A percentile compares a stretch with the other conserved stretches of the same genome.
phyloP scores from a whole-genome alignment of 2,888 invertebrate genomes.

The Phragmatobia fuliginosa region DNA sequence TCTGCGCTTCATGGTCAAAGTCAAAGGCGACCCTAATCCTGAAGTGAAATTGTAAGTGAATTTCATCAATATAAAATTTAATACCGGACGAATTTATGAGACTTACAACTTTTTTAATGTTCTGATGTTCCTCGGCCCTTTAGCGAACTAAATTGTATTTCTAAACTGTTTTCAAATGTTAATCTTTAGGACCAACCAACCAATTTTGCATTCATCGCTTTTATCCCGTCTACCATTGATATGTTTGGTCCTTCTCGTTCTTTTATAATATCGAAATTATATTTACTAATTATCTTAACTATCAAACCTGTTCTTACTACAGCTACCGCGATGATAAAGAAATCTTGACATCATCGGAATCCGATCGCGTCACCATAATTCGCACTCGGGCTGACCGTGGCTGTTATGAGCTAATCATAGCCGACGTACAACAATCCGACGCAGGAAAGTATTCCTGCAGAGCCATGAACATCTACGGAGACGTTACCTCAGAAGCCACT shows the following conservation, averaged over 20 bases:
- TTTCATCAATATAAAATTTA: background rate
- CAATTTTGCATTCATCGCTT: background rate
- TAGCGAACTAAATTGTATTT: too few species aligned
- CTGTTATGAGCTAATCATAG: constrained; percentile 95
- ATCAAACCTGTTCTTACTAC: constrained; percentile 14
- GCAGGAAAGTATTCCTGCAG: constrained; percentile 94
- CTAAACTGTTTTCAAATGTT: too few species aligned
- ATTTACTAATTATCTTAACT: background rate
- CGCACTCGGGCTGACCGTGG: constrained; percentile 92
- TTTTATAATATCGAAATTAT: background rate
- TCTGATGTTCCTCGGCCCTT: too few species aligned
- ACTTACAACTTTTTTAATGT: too few species aligned
- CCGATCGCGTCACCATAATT: constrained; percentile 90
- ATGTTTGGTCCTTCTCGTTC: background rate
- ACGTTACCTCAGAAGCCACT: constrained; percentile 90
- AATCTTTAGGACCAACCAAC: too few species aligned
- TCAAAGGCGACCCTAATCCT: constrained; percentile 95
- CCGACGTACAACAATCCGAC: constrained; percentile 92
- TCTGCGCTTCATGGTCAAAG: constrained; percentile 95
- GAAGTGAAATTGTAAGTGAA: constrained; percentile 94
- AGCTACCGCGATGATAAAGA: constrained; percentile 94
- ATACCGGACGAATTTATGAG: too few species aligned
- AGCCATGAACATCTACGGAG: constrained; percentile 93
- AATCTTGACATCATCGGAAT: constrained; percentile 89
- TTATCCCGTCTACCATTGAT: background rate